Percentiles rank a stretch among this genome's conserved stretches.
phyloP scores from a whole-genome alignment of 2,113 vertebrate genomes.

The Eudyptes chrysolophus region DNA sequence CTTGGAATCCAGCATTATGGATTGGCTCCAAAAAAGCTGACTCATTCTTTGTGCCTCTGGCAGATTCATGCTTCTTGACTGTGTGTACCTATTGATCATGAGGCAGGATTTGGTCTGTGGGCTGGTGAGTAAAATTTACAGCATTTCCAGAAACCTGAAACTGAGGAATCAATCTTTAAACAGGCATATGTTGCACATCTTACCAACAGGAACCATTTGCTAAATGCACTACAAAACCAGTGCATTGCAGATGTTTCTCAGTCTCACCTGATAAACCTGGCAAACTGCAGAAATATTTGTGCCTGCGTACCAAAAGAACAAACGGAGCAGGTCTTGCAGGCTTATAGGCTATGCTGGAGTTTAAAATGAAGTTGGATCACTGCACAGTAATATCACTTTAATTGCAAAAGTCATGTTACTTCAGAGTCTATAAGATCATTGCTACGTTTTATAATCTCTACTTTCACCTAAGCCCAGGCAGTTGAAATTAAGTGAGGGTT shows the following conservation, averaged over 20 bases:
- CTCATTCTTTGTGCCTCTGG: conserved; percentile 33
- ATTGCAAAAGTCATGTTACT: not conserved
- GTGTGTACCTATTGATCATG: not conserved
- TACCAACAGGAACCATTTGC: not conserved
- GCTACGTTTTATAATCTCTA: not conserved
- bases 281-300: not conserved
- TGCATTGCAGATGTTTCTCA: not conserved
- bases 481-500: not conserved
- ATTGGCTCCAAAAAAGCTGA: conserved; percentile 4
- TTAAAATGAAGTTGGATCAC: not conserved
- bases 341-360: not conserved
- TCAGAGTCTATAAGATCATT: not conserved
- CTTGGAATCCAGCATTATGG: not conserved
- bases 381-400: not conserved
- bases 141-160: conserved; percentile 10
- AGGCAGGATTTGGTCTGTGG: conserved; percentile 9
- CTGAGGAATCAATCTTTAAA: conserved; percentile 24
- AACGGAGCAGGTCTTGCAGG: not conserved
- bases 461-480: not conserved
- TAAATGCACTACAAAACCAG: not conserved
- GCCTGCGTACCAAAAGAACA: not conserved
- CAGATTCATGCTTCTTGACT: conserved; percentile 13
- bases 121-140: conserved; percentile 20
- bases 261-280: not conserved
- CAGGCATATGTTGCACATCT: not conserved